phyloP scores from a whole-genome alignment of 2,113 vertebrate genomes.

The Turnix velox region DNA sequence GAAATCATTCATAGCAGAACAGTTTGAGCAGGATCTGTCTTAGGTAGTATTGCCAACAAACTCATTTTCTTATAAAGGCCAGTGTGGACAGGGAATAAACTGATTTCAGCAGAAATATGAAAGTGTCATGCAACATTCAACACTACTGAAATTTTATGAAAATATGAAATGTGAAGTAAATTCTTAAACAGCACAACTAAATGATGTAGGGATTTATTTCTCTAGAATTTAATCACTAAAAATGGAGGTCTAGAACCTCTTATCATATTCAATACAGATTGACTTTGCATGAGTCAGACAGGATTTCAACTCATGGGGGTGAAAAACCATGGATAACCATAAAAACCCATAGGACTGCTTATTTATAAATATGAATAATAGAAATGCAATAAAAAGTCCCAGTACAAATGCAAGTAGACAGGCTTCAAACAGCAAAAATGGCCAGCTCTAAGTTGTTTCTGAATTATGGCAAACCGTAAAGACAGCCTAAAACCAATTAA shows the following conservation, averaged over 20 bases:
- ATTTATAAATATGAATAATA: not conserved
- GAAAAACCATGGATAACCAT: not conserved
- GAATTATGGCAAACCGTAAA: slow-evolving; percentile 23
- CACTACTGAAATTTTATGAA: not conserved
- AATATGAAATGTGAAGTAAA: not conserved
- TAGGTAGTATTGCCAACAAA: not conserved
- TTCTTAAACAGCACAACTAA: not conserved
- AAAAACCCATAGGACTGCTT: not conserved
- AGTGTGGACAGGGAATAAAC: not conserved
- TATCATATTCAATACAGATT: not conserved
- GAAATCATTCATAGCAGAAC: not conserved
- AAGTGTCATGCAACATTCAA: not conserved
- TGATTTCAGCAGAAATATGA: not conserved
- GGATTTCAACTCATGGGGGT: not conserved
- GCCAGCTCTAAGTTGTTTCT: not conserved
- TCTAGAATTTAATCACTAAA: not conserved
- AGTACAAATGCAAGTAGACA: not conserved
- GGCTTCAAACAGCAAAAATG: slow-evolving; percentile 7
- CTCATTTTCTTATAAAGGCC: not conserved
- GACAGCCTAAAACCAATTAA: slow-evolving; percentile 12
- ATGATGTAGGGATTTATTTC: not conserved
- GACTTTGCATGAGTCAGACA: not conserved
- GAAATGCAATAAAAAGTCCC: not conserved
- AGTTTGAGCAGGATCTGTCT: not conserved
- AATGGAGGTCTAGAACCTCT: not conserved